Evolutionary conservation across 2,113 vertebrate genomes (phyloP), one percentile per base, ranked within the genome.

Genomic region (Datnioides undecimradiatus): DNA sequence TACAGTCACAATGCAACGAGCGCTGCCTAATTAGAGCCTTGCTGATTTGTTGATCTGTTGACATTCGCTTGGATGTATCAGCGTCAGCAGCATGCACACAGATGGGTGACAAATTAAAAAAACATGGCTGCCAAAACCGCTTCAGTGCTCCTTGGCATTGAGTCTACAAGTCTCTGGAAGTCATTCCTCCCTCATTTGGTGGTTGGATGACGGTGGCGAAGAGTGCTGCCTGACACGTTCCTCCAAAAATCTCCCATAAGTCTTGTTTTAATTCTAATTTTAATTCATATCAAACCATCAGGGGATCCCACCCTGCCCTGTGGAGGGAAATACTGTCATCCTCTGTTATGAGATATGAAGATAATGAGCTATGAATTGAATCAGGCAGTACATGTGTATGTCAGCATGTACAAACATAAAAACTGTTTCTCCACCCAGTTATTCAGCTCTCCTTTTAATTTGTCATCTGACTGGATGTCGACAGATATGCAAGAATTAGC

Each of bases 71-170:
- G 2, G 34, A 40, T 63, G 10, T 48, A 33, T 49, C 38, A 27
- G 51, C 12, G 27, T 21, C 21, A 31, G 9, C 69, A 25, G 60
- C 36, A 3, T n/a, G n/a, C 4, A 19, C 19, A 23, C 51, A 60
- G 45, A 68, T 55, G 36, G 65, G 12, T 25, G 45, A 63, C 7
- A 36, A 73, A 64, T 49, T 51, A 29, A 62, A 74, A 45, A 31
- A 43, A n/a, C 34, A 29, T 5, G 2, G n/a, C 45, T 77, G 21
- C 38, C 40, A 65, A 29, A 65, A 29, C 11, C 7, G 45, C 38
- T 45, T 49, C 23, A 45, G 29, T 21, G 19, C 31, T 29, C 8
- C 40, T 63, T 27, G 6, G 36, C 34, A 25, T 27, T 21, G n/a
- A 19, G 33, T 33, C 19, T 2, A 11, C 14, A 59, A 0, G 25